Evolutionary conservation across 2,797 vertebrate species (phyloP), one percentile per base, ranked within the genome.

Genomic region (Columba guinea): DNA sequence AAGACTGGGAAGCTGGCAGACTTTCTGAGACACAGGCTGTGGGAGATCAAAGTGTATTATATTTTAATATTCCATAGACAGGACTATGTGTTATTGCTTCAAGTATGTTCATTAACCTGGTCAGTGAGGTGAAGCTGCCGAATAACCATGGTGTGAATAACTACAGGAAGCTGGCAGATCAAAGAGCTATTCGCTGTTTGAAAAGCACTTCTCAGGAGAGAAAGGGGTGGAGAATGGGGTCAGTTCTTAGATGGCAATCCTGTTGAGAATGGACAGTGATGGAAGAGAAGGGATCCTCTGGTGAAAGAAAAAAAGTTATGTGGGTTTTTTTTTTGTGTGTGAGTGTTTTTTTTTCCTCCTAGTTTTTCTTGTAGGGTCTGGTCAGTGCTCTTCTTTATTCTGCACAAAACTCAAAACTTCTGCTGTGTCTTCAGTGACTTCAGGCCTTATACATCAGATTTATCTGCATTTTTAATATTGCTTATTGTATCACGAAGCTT

Each of bases 141-240:
- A 82, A 77, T 37, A 88, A 52, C 67, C 32, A 34, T 34, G 51
- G 34, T 68, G 82, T 80, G 89, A 75, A 62, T 62, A 95, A 52
- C 78, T 68, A 30, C 51, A 81, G 92, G 69, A 81, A 65, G 27
- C 89, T 65, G 69, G 51, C 7, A 90, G 87, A 95, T 93, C 84
- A 93, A 93, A 96, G 92, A 69, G n/a, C 26, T 68, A 65, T 41
- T 37, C n/a, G 21, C 53, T 75, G 62, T 64, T 92, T 75, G 44
- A 88, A 95, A 92, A 86, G 13, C 37, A 75, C 78, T 92, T 89
- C 64, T 93, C 53, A 78, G 46, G 84, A 84, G 64, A 92, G 53
- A 92, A 87, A 34, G 30, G 20, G 73, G 23, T 62, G 44, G 80
- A 68, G 44, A 88, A 75, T 21, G 37, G 55, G 68, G 56, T 95